Base-by-base conservation (phyloP, 2,113 vertebrate species). In the Chitala chitala region DNA sequence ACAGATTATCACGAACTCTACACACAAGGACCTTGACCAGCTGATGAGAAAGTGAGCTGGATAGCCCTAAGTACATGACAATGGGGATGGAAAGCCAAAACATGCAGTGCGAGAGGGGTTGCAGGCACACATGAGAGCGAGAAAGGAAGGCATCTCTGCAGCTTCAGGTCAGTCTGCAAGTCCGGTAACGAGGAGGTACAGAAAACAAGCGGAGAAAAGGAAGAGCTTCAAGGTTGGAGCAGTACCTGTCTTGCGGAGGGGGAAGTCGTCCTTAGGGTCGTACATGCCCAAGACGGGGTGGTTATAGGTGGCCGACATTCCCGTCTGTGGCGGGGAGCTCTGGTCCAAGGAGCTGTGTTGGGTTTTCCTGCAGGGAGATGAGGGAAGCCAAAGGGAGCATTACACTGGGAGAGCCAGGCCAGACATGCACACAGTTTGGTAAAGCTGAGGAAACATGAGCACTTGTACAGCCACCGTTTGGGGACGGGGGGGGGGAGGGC, bases 341-440 rank as follows among this genome's bases (percentile, higher is more conserved):
- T 99, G 95, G 85, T 99, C 97, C 85, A 99, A 85, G 53, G 96
- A 98, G 85, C 96, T 96, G 87, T 98, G 97, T 83, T 99, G 97
- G 0, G 96, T 98, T 86, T 98, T 98, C 91, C 97, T 99, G 83
- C 69, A 58, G 51, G 58, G 8, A 75, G 33, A 64, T 51, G 76
- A 42, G 54, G 10, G 29, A 38, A 48, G 12, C 4, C 7, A 71
- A 61, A 44, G 3, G 50, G 17, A 63, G 20, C 13, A 17, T n/a
- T 51, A 29, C n/a, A n/a, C n/a, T n/a, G n/a, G n/a, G n/a, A n/a
- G n/a, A n/a, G n/a, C n/a, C n/a, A n/a, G n/a, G n/a, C n/a, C n/a
- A n/a, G n/a, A n/a, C n/a, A n/a, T n/a, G n/a, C n/a, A 51, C 12
- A 51, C 48, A 51, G 48, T 51, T 10, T 48, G 64, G 40, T 68